A percentile compares a stretch with the other conserved stretches of the same genome.
phyloP scores from a whole-genome alignment of 1,140 invertebrate genomes.

The Pristionchus pacificus region DNA sequence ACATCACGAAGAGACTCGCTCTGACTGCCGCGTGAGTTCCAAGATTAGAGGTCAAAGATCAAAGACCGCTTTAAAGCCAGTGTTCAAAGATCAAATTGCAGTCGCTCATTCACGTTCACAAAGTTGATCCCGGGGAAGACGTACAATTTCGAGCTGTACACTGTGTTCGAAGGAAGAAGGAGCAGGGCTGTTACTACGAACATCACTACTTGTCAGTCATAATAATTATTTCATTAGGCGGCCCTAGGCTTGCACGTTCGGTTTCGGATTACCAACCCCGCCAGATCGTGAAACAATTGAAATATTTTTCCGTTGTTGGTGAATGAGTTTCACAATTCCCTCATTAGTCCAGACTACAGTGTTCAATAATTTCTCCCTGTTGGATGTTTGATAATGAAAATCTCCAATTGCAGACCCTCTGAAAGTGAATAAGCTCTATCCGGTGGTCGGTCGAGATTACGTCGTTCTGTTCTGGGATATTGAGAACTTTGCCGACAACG shows the following conservation, averaged over 20 bases:
- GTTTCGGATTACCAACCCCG: too few species aligned
- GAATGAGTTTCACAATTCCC: too few species aligned
- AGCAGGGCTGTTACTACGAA: constrained; percentile 47
- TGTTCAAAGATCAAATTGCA: too few species aligned
- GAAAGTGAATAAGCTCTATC: constrained; percentile 51
- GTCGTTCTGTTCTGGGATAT: constrained; percentile 50
- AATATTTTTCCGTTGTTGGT: too few species aligned
- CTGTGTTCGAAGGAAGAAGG: constrained; percentile 48
- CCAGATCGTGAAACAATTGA: too few species aligned
- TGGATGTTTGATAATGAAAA: not conserved
- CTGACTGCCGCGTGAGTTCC: constrained; percentile 48
- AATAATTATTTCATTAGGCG: too few species aligned
- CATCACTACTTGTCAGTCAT: constrained; percentile 51
- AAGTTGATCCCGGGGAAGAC: constrained; percentile 56
- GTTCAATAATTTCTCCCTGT: too few species aligned
- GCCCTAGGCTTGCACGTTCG: too few species aligned
- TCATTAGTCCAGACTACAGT: too few species aligned
- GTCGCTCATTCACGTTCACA: constrained; percentile 57
- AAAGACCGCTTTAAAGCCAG: not conserved
- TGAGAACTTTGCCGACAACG: constrained; percentile 51
- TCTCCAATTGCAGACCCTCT: constrained; percentile 42
- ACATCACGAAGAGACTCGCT: constrained; percentile 49
- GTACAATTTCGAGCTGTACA: constrained; percentile 48
- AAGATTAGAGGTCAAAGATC: not conserved
- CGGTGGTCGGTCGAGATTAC: constrained; percentile 50